Conservation (phyloP, 2,888 invertebrate species). For the Tiliacea citrago region DNA sequence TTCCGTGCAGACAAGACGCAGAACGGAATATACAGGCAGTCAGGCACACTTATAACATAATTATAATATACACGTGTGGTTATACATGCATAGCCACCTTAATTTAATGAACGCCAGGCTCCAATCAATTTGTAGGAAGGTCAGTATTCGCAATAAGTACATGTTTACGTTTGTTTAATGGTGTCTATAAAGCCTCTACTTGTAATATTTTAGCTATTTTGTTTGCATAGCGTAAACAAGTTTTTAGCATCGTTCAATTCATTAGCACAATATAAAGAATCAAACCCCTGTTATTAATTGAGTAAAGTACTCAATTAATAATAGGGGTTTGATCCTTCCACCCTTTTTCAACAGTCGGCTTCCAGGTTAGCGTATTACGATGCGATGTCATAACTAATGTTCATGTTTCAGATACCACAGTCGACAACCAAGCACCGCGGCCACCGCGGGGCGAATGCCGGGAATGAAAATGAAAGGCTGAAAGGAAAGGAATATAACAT, state of each 20-base stretch:
- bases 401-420: slow-evolving; percentile 12
- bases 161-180: slow-evolving; percentile 15
- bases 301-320: no score
- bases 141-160: slow-evolving; percentile 13
- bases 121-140: slow-evolving; percentile 37
- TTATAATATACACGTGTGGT: slow-evolving; percentile 1
- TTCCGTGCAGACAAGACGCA: not conserved
- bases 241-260: slow-evolving; percentile 3
- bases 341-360: not conserved
- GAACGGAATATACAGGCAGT: not conserved
- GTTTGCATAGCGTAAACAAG: slow-evolving; percentile 8
- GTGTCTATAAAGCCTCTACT: not conserved
- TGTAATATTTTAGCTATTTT: slow-evolving; percentile 6
- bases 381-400: not conserved
- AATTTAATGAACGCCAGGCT: slow-evolving; percentile 43
- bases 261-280: not conserved
- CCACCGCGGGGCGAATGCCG: slow-evolving; percentile 37
- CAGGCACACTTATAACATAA: not conserved
- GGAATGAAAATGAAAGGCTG: slow-evolving; percentile 43
- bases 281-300: not conserved
- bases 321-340: not conserved
- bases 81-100: slow-evolving; percentile 14
- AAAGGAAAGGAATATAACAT: slow-evolving; percentile 31
- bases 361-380: slow-evolving; percentile 16
- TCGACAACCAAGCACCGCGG: slow-evolving; percentile 14